Evolutionary conservation across 2,797 vertebrate genomes (phyloP).

Genomic region (Nyctibius grandis): DNA sequence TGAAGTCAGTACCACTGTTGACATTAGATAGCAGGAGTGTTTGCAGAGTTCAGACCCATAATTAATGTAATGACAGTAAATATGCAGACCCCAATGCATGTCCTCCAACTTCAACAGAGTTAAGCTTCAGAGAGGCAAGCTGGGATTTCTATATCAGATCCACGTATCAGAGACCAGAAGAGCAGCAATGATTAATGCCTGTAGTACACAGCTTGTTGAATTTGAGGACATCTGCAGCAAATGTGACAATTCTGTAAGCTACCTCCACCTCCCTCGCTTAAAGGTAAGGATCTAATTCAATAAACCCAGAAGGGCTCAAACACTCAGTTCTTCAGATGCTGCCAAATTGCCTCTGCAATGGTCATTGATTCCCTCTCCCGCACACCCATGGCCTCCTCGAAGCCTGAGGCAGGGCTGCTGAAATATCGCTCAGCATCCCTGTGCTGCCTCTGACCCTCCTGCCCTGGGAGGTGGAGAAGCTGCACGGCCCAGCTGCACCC

Average conservation of each 20-base stretch:
- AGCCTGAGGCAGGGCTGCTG: not conserved
- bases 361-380: not conserved
- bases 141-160: not conserved
- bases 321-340: not conserved
- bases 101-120: not conserved
- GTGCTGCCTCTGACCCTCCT: not conserved
- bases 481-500: fast-evolving
- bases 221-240: not conserved
- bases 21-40: not conserved
- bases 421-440: not conserved
- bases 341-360: not conserved
- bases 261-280: fast-evolving
- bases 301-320: not conserved
- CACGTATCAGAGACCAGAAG: too few relatives aligned
- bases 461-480: fast-evolving
- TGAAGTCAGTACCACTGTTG: not conserved
- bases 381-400: not conserved
- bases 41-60: not conserved
- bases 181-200: not conserved
- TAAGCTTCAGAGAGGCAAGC: not conserved
- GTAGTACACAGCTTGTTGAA: not conserved
- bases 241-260: not conserved
- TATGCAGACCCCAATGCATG: fast-evolving
- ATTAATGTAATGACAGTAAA: not conserved
- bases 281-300: not conserved